Percentiles rank a stretch among this genome's conserved stretches.
These are phyloP conservation scores for Matsumyia berberina DNA, from an alignment of 2,888 invertebrate species.

Conservation along the genomic window DNA sequence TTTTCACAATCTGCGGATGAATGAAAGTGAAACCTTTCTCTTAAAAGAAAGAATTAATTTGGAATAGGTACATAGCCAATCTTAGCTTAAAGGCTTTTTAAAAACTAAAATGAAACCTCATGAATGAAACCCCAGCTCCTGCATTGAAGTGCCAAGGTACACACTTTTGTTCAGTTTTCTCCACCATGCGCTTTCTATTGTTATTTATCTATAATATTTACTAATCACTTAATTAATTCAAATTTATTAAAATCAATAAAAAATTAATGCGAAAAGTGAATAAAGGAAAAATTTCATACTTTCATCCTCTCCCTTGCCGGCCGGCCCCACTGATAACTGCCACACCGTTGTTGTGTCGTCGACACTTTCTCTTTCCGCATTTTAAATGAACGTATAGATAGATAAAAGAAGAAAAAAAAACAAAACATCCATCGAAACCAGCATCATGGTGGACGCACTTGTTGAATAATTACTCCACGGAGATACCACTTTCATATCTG, in stretches of 20 bases:
- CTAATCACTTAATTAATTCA: conserved; percentile 14
- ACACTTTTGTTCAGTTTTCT: no score
- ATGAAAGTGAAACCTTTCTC: no score
- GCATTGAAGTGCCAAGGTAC: no score
- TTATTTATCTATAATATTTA: neutral
- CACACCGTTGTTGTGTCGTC: conserved; percentile 15
- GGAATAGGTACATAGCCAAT: no score
- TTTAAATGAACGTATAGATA: conserved; percentile 26
- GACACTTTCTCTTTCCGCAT: conserved; percentile 61
- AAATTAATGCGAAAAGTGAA: neutral
- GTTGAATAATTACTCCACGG: conserved; percentile 53
- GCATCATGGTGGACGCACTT: conserved; percentile 61
- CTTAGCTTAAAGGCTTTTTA: no score
- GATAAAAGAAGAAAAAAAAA: no score
- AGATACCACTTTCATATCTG: conserved; percentile 65
- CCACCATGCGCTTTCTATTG: neutral
- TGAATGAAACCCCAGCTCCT: no score
- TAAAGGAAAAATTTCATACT: conserved; percentile 9
- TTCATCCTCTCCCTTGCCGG: conserved; percentile 5
- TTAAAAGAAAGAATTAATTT: no score
- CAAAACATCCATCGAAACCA: conserved; percentile 28
- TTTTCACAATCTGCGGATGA: no score
- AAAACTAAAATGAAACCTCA: no score
- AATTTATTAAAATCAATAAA: conserved; percentile 7
- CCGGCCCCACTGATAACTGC: conserved; percentile 19